phyloP scores from a whole-genome alignment of 2,888 invertebrate species.

The Sthenelais limicola region DNA sequence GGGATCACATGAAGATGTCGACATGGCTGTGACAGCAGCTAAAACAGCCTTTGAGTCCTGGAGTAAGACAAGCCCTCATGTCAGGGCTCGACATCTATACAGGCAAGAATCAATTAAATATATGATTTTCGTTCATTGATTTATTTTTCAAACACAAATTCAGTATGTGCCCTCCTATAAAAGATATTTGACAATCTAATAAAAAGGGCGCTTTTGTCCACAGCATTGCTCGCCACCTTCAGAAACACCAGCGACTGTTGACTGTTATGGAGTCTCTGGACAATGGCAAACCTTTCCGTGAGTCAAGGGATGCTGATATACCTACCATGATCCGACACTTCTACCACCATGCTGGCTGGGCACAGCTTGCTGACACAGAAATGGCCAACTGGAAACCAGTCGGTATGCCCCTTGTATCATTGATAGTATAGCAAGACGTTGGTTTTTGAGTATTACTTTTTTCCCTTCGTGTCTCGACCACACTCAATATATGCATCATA shows the following conservation, averaged over 20 bases:
- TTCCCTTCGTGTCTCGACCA: too few species aligned
- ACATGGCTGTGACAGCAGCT: slow-evolving; percentile 65
- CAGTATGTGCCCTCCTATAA: too few species aligned
- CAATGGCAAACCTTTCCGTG: slow-evolving; percentile 73
- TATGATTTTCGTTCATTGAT: too few species aligned
- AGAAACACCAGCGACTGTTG: slow-evolving; percentile 74
- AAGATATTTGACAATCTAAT: too few species aligned
- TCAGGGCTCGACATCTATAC: slow-evolving; percentile 68
- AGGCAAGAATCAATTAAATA: too few species aligned
- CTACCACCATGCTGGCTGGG: slow-evolving; percentile 75
- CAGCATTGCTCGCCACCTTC: slow-evolving; percentile 75
- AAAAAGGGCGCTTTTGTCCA: slow-evolving; percentile 36
- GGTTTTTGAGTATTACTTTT: too few species aligned
- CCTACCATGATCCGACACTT: slow-evolving; percentile 74
- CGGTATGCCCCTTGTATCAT: too few species aligned
- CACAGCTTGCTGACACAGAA: slow-evolving; percentile 71
- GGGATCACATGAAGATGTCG: slow-evolving; percentile 67
- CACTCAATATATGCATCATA: too few species aligned
- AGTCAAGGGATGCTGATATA: slow-evolving; percentile 73
- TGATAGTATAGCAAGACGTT: too few species aligned
- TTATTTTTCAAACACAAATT: too few species aligned
- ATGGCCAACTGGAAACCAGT: slow-evolving; percentile 72
- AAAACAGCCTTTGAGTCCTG: slow-evolving; percentile 64
- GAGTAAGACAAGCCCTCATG: slow-evolving; percentile 67
- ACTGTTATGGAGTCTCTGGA: slow-evolving; percentile 74